Percentiles rank a stretch among this genome's conserved stretches.
phyloP scores from a whole-genome alignment of 2,888 invertebrate genomes.

The Gastrophysa polygoni region DNA sequence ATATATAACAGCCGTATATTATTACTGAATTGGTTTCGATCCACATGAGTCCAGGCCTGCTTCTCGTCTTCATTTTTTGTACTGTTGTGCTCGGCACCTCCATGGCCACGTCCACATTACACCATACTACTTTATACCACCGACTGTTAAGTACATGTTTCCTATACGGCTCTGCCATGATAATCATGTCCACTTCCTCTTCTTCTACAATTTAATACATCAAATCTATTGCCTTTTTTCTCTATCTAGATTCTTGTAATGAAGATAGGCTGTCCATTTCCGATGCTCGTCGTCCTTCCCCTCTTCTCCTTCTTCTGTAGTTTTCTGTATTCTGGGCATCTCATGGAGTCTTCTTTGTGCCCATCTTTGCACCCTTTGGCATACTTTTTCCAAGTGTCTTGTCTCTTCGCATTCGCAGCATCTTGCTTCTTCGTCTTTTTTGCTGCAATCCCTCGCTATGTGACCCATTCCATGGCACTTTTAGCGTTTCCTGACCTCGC shows the following conservation, averaged over 20 bases:
- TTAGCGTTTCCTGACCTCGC: constrained; percentile 20
- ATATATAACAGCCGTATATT: constrained; percentile 15
- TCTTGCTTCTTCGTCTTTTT: constrained; percentile 17
- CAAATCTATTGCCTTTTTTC: constrained; percentile 19
- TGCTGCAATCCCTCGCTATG: constrained; percentile 22
- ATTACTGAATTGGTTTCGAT: constrained; percentile 4
- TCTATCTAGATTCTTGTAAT: constrained; percentile 18
- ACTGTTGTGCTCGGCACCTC: not conserved
- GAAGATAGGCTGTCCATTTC: not conserved
- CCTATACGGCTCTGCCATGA: constrained; percentile 24
- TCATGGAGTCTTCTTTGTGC: constrained; percentile 25
- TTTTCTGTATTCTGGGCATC: constrained; percentile 19
- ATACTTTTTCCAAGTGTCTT: constrained; percentile 29
- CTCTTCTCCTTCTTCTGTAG: constrained; percentile 10
- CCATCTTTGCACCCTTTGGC: constrained; percentile 15
- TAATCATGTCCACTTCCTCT: constrained; percentile 15
- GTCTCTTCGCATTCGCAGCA: constrained; percentile 34
- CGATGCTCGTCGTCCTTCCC: not conserved
- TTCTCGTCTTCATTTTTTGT: not conserved
- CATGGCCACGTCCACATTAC: constrained; percentile 6
- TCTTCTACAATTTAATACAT: constrained; percentile 15
- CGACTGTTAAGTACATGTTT: not conserved
- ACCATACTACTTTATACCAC: constrained; percentile 11
- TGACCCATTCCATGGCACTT: constrained; percentile 31
- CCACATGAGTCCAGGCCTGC: constrained; percentile 19